These are phyloP conservation scores for Meleagris gallopavo DNA, from an alignment of 2,113 vertebrate species.

Conservation along the genomic window DNA sequence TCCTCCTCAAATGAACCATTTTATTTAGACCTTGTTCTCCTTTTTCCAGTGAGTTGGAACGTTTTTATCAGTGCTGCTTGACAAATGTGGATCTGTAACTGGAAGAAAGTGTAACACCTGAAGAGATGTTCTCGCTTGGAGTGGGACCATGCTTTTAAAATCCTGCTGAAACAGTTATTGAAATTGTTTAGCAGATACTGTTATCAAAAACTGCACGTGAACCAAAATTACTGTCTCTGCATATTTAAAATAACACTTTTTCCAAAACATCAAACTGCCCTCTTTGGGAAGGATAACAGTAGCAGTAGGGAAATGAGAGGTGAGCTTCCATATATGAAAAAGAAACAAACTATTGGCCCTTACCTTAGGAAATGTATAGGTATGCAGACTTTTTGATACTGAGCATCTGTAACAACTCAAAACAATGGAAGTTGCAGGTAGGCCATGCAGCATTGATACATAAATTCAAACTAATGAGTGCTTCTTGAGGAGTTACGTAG, in stretches of 20 bases:
- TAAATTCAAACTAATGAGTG: not conserved
- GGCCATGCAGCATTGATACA: not conserved
- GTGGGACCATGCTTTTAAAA: not conserved
- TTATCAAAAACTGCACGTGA: not conserved
- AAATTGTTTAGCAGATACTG: not conserved
- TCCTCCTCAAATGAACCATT: not conserved
- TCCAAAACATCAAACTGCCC: not conserved
- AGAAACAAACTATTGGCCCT: accelerated
- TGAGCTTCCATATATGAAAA: not conserved
- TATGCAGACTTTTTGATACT: not conserved
- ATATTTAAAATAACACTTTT: not conserved
- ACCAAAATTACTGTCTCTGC: not conserved
- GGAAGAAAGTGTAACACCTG: not conserved
- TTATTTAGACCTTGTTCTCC: constrained; percentile 19
- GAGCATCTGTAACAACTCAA: not conserved
- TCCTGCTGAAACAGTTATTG: not conserved
- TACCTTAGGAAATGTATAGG: not conserved
- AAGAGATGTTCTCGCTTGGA: not conserved
- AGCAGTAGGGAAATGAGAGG: not conserved
- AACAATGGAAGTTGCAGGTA: not conserved
- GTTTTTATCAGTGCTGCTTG: not conserved
- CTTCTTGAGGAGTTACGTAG: not conserved
- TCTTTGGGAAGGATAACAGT: not conserved
- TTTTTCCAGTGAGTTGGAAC: constrained; percentile 50
- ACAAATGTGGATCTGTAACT: not conserved